Base-by-base conservation (phyloP, 1,140 invertebrate genomes). In the Pseudoatta argentina region DNA sequence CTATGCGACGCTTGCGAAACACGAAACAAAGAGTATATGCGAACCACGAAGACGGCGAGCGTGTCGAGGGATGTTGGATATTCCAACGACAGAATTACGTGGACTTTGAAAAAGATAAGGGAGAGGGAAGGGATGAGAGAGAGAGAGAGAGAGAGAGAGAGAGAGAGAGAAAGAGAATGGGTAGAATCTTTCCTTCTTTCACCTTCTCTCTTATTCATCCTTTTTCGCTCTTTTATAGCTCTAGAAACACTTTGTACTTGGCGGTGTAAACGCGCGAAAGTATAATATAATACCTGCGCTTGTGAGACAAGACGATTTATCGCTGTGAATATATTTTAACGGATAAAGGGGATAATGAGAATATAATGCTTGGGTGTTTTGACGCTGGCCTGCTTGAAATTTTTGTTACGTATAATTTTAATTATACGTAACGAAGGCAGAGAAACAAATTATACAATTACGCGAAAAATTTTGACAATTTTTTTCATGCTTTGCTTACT, bases 231-330 rank as follows among this genome's bases (percentile, higher is more conserved):
- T 92, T 91, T 91, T 92, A 85, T 89, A 64, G 59, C 76, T 24
- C 39, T 55, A 69, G 79, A 91, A 92, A 92, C 90, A 92, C 85
- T 92, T 92, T 92, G 90, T 91, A 90, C 63, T 77, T 48, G 67
- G 75, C 82, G 79, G 86, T 91, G 91, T 91, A 91, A 92, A 92
- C 87, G 86, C 61, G 83, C 76, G 53, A 77, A 85, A 87, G 78
- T 91, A 69, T 51, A 69, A 51, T 91, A 69, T 51, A 69, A 51
- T 69, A 48, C 34, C 53, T 16, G 66, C 44, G n/a, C 72, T 71
- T 69, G 48, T 44, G 79, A 83, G 64, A 61, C 57, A 53, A 90
- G 83, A 77, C 75, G 71, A 85, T 85, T 88, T 66, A 57, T 77
- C 48, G 75, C 27, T 24, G 24, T 39, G 39, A 85, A 57, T 71